Evolutionary conservation across 2,797 vertebrate species (phyloP), one percentile per base, ranked within the genome.

Genomic region (Falco cherrug): DNA sequence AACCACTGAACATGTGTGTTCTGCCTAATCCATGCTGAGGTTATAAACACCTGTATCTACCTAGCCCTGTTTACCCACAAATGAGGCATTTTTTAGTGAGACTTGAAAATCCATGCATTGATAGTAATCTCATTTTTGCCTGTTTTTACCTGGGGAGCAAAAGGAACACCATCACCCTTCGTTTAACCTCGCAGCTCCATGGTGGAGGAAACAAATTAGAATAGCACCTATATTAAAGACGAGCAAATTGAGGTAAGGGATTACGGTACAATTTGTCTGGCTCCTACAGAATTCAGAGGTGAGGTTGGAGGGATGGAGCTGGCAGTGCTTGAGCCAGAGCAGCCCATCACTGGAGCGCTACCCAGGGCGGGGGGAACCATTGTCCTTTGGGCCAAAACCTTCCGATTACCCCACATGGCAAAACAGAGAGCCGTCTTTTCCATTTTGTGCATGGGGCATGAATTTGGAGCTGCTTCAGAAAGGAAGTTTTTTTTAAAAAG

Each of bases 291-390:
- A 57, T 21, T 81, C 43, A 45, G 53, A 84, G 35, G 9, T 51
- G 8, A 65, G 6, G 29, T 29, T 65, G 35, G 56, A 63, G 28
- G 21, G 37, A 57, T 88, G 35, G 43, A 81, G n/a, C 47, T 65
- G 33, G 15, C 10, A 11, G 10, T 53, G 15, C 39, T n/a, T 13
- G 13, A 29, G 16, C 35, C 70, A 48, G 67, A 64, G 39, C 41
- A 86, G 20, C 39, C 35, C 45, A 51, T 43, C n/a, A 26, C 18
- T 16, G 5, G 2, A n/a, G 35, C 0, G 0, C 37, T 65, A 1
- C 25, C 45, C 5, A 2, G 59, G 35, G 43, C 18, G 65, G 28
- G 31, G 6, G 10, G 94, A 84, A 70, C 33, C 24, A 21, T 80
- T 79, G 54, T 82, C 16, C 37, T 76, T 60, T 0, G 0, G 45